Conservation (phyloP, 2,113 vertebrate genomes). For the Ochotona princeps region DNA sequence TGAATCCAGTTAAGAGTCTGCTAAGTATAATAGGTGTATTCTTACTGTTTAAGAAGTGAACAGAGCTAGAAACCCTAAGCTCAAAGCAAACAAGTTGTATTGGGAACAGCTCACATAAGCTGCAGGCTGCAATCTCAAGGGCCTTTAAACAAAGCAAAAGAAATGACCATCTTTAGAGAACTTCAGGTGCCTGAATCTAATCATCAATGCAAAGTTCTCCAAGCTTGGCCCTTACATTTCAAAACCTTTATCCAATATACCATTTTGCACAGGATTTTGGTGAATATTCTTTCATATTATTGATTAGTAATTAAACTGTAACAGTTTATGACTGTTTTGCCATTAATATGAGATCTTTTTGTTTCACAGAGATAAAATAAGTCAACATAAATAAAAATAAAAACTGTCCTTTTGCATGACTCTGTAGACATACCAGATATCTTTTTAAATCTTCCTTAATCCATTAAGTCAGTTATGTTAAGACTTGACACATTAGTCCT, state of each 20-base stretch:
- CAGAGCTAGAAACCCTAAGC: not conserved
- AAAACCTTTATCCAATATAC: not conserved
- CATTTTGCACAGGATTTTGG: slow-evolving; percentile 8
- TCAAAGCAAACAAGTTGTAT: not conserved
- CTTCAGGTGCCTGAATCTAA: not conserved
- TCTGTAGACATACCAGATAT: not conserved
- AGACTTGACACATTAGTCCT: slow-evolving; percentile 39
- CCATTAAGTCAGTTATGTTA: not conserved
- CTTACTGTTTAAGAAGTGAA: not conserved
- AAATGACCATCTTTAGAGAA: not conserved
- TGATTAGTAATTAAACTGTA: slow-evolving; percentile 31
- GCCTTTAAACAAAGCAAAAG: not conserved
- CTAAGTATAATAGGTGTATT: not conserved
- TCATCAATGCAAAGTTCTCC: not conserved
- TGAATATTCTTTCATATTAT: not conserved
- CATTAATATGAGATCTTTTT: not conserved
- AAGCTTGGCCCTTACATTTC: not conserved
- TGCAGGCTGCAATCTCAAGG: too few species aligned
- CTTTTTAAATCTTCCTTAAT: slow-evolving; percentile 67
- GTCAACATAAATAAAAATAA: not conserved
- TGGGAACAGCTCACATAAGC: not conserved
- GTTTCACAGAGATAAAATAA: slow-evolving; percentile 8
- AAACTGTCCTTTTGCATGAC: slow-evolving; percentile 7
- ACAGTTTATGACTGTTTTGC: not conserved
- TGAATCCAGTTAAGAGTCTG: not conserved